Base-by-base conservation (phyloP, 2,888 invertebrate species). In the Brassicogethes aeneus region DNA sequence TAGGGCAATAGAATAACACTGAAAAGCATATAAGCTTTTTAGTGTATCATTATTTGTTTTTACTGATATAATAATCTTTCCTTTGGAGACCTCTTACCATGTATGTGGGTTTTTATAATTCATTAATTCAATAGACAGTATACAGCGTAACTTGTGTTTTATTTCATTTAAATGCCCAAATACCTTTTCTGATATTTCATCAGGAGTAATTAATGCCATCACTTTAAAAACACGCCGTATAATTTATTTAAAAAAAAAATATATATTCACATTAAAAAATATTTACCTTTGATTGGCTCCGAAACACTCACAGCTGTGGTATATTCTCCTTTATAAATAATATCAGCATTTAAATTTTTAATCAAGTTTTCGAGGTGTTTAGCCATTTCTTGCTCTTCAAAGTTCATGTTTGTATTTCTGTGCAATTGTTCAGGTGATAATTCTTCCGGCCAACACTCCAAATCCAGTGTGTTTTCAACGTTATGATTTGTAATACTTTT, bases 391-490 rank as follows among this genome's bases (percentile, higher is more conserved):
- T 77, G 75, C 52, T 81, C 80, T 55, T 85, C 84, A 45, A 77
- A 75, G 47, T 80, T 75, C 5, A 78, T 75, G 62, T 75, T 74
- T 48, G 77, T 76, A 50, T 75, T 77, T 0, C 76, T 75, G 34
- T 76, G 73, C 13, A 77, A 59, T 61, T 86, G 86, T 1, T 71
- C 74, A 38, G 79, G 75, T 1, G 79, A 77, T 1, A 86, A 67
- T 33, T 81, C 81, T 45, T 88, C 87, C 29, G 80, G 77, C 73
- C 76, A 79, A 57, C 80, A 82, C 51, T 85, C 84, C 59, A 88
- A 70, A 43, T 79, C 76, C 36, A 83, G 64, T 0, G 75, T 55
- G 43, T 62, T 61, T 38, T 63, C 63, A 5, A 51, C 55, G 45
- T 54, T 46, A n/a, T 54, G 52, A 38, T 56, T 57, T 3, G 52